Conservation (phyloP, 2,113 vertebrate species). For the Ardeotis arabs region DNA sequence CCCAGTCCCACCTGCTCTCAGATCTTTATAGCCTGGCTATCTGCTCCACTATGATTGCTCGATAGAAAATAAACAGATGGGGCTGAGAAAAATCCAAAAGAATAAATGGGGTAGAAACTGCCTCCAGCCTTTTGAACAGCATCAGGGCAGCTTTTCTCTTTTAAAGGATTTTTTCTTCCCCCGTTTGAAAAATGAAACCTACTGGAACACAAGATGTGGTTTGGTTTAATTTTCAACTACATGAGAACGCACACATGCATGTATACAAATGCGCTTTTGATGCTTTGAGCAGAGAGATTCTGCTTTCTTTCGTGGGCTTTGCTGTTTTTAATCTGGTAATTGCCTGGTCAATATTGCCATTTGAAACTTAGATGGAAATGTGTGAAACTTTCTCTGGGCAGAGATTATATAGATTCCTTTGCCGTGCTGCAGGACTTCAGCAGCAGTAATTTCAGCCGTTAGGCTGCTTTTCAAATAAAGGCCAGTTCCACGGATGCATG, state of each 20-base stretch:
- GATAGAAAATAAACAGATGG: conserved; percentile 72
- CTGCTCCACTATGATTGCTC: conserved; percentile 42
- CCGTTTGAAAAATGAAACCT: conserved; percentile 23
- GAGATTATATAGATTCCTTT: not conserved
- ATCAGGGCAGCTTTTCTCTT: not conserved
- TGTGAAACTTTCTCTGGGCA: not conserved
- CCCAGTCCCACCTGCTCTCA: conserved; percentile 62
- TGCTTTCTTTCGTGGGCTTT: not conserved
- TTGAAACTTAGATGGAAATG: conserved; percentile 33
- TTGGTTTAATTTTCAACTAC: not conserved
- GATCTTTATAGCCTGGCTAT: conserved; percentile 32
- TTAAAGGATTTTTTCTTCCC: not conserved
- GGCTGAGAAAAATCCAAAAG: conserved; percentile 60
- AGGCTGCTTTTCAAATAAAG: conserved; percentile 73
- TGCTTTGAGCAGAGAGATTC: not conserved
- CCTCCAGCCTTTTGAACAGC: conserved; percentile 47
- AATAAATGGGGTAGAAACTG: conserved; percentile 68
- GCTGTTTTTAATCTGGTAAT: conserved; percentile 20
- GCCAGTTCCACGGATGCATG: conserved; percentile 66
- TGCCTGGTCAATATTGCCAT: conserved; percentile 44
- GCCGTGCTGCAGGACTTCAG: conserved; percentile 27
- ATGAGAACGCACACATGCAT: not conserved
- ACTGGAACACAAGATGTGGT: not conserved
- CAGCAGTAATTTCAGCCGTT: conserved; percentile 64
- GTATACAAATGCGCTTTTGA: not conserved